phyloP scores from a whole-genome alignment of 2,797 vertebrate genomes.

The Apodemus agrarius region DNA sequence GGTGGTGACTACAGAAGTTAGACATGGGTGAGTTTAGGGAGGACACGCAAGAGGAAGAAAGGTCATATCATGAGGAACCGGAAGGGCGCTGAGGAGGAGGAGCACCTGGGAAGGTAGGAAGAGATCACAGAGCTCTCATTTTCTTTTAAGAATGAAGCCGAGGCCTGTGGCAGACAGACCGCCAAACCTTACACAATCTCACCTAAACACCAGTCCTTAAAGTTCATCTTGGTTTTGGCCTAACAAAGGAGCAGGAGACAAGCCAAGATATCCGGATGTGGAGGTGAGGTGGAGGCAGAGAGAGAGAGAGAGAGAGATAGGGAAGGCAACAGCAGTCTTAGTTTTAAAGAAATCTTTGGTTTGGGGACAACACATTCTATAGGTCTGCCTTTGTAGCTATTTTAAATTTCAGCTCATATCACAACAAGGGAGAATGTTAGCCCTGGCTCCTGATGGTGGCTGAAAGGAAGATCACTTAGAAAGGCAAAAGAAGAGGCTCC shows the following conservation, averaged over 20 bases:
- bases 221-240: slow-evolving; percentile 35
- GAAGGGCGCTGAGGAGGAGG: background rate
- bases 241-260: slow-evolving; percentile 26
- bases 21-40: background rate
- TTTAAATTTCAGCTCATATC: slow-evolving; percentile 32
- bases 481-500: background rate
- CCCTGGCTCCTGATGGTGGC: background rate
- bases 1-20: background rate
- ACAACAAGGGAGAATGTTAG: slow-evolving; percentile 31
- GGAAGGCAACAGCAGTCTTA: background rate
- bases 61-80: background rate
- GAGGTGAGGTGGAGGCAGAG: background rate
- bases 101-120: background rate
- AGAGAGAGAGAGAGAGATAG: background rate
- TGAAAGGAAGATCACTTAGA: slow-evolving; percentile 35
- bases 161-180: background rate
- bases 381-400: slow-evolving; percentile 16
- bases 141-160: background rate
- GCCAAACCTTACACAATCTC: background rate
- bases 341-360: slow-evolving; percentile 26
- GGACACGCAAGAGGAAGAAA: background rate
- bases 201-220: background rate
- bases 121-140: background rate
- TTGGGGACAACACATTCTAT: slow-evolving; percentile 13
- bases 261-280: background rate